phyloP scores from a whole-genome alignment of 1,140 invertebrate genomes.

The Bilobella aurantiaca region DNA sequence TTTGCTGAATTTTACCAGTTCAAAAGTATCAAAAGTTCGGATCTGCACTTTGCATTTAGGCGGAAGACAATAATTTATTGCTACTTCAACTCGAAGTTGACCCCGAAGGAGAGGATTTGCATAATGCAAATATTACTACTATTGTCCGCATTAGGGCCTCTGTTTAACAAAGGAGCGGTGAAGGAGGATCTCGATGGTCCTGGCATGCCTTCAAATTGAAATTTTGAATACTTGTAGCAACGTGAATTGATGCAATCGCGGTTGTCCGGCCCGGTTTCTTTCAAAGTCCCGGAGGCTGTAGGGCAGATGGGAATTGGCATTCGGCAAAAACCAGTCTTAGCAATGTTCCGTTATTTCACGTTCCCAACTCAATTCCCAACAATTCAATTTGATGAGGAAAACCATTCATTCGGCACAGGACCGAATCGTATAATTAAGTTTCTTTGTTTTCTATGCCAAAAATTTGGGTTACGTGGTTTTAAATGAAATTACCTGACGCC shows the following conservation, averaged over 20 bases:
- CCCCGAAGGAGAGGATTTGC: not conserved
- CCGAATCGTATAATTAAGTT: not conserved
- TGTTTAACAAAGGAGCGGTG: not conserved
- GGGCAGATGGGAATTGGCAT: not conserved
- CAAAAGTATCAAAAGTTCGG: not conserved
- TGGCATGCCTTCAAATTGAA: not conserved
- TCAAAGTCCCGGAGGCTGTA: not conserved
- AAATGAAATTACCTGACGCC: too few species aligned
- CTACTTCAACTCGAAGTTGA: not conserved
- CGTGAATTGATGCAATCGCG: not conserved
- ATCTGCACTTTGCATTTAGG: not conserved
- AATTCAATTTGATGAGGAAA: not conserved
- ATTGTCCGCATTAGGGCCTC: not conserved
- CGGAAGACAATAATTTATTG: not conserved
- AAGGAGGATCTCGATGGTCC: not conserved
- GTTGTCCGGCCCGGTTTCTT: conserved; percentile 7
- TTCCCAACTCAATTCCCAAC: not conserved
- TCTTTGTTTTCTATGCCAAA: too few species aligned
- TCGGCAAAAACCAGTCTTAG: not conserved
- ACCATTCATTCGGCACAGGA: not conserved
- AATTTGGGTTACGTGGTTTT: too few species aligned
- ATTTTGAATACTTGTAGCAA: too few species aligned
- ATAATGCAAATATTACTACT: not conserved
- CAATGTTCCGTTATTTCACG: not conserved
- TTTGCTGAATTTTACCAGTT: too few species aligned